Evolutionary conservation across 2,797 vertebrate species (phyloP).

Genomic region (Pseudochirops corinnae): DNA sequence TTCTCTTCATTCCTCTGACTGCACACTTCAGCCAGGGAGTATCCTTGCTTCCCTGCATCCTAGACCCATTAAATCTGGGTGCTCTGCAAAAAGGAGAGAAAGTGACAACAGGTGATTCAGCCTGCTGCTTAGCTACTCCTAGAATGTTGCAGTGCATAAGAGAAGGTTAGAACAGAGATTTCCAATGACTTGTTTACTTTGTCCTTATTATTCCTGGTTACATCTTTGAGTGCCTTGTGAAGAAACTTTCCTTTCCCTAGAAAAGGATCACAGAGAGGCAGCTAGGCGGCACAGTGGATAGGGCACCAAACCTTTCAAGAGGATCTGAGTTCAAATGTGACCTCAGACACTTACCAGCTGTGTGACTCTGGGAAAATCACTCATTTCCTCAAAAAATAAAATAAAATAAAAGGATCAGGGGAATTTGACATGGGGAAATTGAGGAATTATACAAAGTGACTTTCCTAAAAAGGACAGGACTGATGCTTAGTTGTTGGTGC

Average conservation of each 20-base stretch:
- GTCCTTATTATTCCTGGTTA: neutral
- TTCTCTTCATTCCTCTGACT: neutral
- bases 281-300: neutral
- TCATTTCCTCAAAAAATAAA: neutral
- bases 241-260: neutral
- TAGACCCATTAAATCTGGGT: neutral
- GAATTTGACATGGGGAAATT: neutral
- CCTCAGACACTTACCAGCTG: neutral
- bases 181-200: neutral
- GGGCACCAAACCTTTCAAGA: neutral
- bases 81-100: neutral
- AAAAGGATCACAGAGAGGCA: neutral
- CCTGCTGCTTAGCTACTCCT: neutral
- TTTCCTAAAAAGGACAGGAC: neutral
- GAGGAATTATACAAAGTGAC: neutral
- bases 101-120: neutral
- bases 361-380: slow-evolving; percentile 28
- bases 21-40: neutral
- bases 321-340: neutral
- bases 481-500: neutral
- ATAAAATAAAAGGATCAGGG: neutral
- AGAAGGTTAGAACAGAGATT: neutral
- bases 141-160: neutral
- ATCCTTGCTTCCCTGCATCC: neutral
- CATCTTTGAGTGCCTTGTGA: neutral